Evolutionary conservation across 1,140 invertebrate genomes (phyloP), one percentile per base, ranked within the genome.

Genomic region (Streblospio benedicti): DNA sequence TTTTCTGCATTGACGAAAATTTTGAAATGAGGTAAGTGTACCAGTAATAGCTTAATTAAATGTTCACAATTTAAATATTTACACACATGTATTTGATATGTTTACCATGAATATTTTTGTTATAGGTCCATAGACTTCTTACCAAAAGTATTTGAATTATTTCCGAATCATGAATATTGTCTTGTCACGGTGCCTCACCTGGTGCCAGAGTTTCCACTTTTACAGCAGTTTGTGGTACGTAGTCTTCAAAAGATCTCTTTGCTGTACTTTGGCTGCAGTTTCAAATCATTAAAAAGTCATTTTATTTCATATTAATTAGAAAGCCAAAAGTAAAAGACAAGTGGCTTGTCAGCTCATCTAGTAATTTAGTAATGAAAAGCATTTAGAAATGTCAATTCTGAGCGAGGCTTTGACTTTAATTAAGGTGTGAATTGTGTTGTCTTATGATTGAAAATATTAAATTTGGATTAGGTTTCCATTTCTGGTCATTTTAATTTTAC

Each of bases 81-180:
- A 38, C 35, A 38, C n/a, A 38, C 9, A 38, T 38, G n/a, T 38
- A 38, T 9, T 38, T n/a, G n/a, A 38, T 38, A 9, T 9, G n/a
- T 38, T 9, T 9, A 9, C 35, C 35, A 9, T 38, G n/a, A 38
- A 9, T 9, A 9, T 9, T 60, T 44, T 62, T 60, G 30, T 70
- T 30, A 23, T 70, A 76, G 77, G 57, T 76, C 79, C 0, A 72
- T 69, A 33, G 79, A 84, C 63, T 83, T 87, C 61, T 70, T 87
- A 9, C 78, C 83, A 65, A 82, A 82, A 27, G 81, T 84, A 0
- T 88, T 85, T 68, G 81, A 85, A 59, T 72, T 83, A 57, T 88
- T 85, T 66, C 85, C 85, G 0, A 77, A 84, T 28, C 67, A 79
- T 57, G 84, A 87, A 53, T 88, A 86, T 66, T 84, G 83, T 66